Evolutionary conservation across 2,888 invertebrate genomes (phyloP).

Genomic region (Formica aserva): DNA sequence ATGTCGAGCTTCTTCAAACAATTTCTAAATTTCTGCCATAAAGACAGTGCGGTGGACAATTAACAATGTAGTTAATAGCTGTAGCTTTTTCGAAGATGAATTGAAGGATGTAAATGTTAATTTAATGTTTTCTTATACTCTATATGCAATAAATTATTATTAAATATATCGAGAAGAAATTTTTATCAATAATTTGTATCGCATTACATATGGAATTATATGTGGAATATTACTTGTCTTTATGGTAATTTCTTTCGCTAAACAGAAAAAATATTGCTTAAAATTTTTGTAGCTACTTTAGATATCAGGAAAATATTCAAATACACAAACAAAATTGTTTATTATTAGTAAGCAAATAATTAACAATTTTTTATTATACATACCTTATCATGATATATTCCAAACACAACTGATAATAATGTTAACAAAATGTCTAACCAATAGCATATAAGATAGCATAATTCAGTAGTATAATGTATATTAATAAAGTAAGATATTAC

Average conservation of each 20-base stretch:
- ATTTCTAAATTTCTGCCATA: neutral
- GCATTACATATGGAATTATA: neutral
- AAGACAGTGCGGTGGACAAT: too few species aligned
- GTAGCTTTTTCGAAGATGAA: too few species aligned
- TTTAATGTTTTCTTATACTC: too few species aligned
- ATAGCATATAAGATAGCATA: neutral
- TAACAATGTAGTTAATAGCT: too few species aligned
- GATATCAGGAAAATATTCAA: neutral
- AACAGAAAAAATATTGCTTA: neutral
- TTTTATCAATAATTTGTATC: too few species aligned
- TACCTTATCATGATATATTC: constrained; percentile 11
- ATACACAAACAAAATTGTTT: neutral
- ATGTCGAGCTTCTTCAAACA: neutral
- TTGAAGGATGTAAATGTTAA: too few species aligned
- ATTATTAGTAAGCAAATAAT: neutral
- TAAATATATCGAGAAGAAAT: too few species aligned
- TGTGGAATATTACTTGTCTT: neutral
- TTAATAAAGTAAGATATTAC: neutral
- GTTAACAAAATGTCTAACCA: neutral
- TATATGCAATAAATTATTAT: too few species aligned
- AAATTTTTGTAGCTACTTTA: neutral
- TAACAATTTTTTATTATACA: neutral
- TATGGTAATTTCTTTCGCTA: neutral
- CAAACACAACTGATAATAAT: neutral
- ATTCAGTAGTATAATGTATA: neutral